Conservation (phyloP, 2,797 vertebrate species). For the Sternarchorhynchus goeldii region DNA sequence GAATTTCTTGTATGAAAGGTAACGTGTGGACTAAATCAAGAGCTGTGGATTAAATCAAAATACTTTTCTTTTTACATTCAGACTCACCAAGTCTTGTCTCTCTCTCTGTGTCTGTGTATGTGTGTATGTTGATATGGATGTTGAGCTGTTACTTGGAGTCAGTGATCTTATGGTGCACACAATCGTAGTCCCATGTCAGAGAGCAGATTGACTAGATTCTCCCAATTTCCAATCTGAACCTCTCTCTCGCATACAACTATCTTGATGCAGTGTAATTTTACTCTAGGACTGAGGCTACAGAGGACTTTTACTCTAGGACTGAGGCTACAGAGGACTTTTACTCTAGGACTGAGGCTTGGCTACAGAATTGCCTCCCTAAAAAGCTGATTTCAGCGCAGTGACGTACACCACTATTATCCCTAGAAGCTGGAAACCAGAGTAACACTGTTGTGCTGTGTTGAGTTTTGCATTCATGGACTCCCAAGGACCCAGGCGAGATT, state of each 20-base stretch:
- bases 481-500: conserved; percentile 45
- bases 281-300: background rate
- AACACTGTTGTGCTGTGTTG: background rate
- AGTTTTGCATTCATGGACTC: conserved; percentile 32
- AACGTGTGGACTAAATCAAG: background rate
- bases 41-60: background rate
- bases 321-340: no score
- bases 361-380: background rate
- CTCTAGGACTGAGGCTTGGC: background rate
- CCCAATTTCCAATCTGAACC: background rate
- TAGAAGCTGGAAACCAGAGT: background rate
- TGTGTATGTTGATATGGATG: no score
- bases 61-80: no score
- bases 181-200: no score
- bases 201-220: background rate
- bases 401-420: background rate
- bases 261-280: background rate
- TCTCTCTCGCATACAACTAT: background rate
- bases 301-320: background rate
- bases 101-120: no score
- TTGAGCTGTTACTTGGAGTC: background rate
- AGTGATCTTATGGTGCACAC: background rate
- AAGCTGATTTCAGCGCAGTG: no score
- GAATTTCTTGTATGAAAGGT: conserved; percentile 18
- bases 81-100: background rate